Base-by-base conservation (phyloP, 2,797 vertebrate genomes). In the Poeciliopsis gracilis region DNA sequence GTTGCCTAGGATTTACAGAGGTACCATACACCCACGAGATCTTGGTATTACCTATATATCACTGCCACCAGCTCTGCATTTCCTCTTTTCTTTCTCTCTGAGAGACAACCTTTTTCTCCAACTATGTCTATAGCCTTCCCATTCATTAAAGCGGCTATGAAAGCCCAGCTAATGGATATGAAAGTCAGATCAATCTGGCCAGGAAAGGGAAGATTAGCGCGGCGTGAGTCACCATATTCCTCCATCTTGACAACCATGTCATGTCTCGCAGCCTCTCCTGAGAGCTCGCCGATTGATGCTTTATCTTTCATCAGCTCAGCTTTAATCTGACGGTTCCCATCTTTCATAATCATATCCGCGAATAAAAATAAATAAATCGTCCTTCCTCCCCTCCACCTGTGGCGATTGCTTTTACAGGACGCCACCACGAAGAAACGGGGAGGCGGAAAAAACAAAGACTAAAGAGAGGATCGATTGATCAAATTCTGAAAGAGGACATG, bases 91-190 rank as follows among this genome's bases (percentile, higher is more conserved):
- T 77, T 63, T 77, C 67, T 49, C 28, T 86, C 85, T 77, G 67
- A 88, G 86, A 89, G 79, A 90, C 86, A 77, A 81, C 84, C 78
- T 79, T 79, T 76, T 88, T 88, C 77, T 77, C 0, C 33, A 89
- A 87, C 84, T 87, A 89, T 90, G 86, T 83, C 81, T 88, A 81
- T 72, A 66, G 86, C 83, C 73, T 55, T 82, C 77, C 72, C 76
- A 74, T 87, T 92, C 87, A 86, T 92, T 90, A 89, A 86, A 85
- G 85, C 82, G 70, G 84, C 89, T 92, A 91, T 91, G 88, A 93
- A 92, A 93, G 92, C 87, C 82, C 18, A 71, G 71, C 93, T 93
- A 94, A 94, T 94, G 93, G 92, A 94, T 94, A 95, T 94, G 91
- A 93, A 94, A 94, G 92, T 84, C 86, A 77, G 87, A 95, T 95